A percentile compares a stretch with the other conserved stretches of the same genome.
Evolutionary conservation across 1,140 invertebrate genomes (phyloP).

Genomic region (Drosophila teissieri): DNA sequence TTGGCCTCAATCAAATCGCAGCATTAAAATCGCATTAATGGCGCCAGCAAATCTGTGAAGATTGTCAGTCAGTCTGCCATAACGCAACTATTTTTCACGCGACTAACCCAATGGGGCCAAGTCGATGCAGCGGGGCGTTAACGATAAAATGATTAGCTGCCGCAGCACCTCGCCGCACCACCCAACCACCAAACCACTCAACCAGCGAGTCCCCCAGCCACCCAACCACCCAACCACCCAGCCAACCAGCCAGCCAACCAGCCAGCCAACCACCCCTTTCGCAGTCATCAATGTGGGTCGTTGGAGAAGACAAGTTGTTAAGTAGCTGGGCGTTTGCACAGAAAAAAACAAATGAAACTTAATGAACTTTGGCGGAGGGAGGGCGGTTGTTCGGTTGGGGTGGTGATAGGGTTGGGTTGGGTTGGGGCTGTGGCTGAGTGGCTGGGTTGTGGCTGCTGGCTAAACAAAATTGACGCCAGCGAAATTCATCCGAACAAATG

Average conservation of each 20-base stretch:
- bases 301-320: slow-evolving; percentile 26
- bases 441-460: slow-evolving; percentile 7
- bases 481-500: slow-evolving; percentile 52
- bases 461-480: slow-evolving; percentile 58
- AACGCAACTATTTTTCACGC: slow-evolving; percentile 67
- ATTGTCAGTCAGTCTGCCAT: slow-evolving; percentile 50
- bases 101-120: slow-evolving; percentile 34
- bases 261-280: slow-evolving; percentile 8
- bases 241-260: neutral
- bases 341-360: slow-evolving; percentile 61
- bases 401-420: neutral
- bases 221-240: neutral
- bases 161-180: slow-evolving; percentile 7
- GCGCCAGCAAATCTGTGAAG: slow-evolving; percentile 39
- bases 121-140: slow-evolving; percentile 52
- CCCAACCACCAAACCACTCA: neutral
- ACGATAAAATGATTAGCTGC: slow-evolving; percentile 75
- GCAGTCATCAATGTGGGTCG: neutral
- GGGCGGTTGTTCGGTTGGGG: neutral
- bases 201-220: neutral
- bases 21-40: slow-evolving; percentile 75
- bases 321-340: slow-evolving; percentile 44
- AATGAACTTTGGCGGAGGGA: slow-evolving; percentile 53
- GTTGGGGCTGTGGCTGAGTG: neutral
- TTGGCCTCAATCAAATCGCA: slow-evolving; percentile 72